Conservation (phyloP, 2,797 vertebrate genomes). For the Falco columbarius region DNA sequence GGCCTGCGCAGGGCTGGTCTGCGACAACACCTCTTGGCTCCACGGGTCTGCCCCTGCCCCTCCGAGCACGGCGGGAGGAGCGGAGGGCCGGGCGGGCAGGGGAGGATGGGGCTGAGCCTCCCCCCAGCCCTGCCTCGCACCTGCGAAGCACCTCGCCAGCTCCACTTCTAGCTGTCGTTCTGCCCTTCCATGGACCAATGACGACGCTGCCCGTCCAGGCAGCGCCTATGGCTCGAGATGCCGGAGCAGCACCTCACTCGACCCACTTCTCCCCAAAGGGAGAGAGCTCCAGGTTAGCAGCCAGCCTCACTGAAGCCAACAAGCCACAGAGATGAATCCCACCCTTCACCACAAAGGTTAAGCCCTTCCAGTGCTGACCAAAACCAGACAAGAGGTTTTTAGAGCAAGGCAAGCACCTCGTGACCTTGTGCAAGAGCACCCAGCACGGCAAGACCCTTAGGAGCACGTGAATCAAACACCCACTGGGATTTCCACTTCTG, state of each 20-base stretch:
- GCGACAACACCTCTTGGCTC: accelerated
- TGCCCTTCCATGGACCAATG: not conserved
- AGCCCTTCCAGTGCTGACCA: not conserved
- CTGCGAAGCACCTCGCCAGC: accelerated
- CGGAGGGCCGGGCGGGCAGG: accelerated
- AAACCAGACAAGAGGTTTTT: not conserved
- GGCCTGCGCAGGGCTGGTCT: not conserved
- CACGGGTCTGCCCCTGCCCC: too few relatives aligned
- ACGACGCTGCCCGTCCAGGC: accelerated
- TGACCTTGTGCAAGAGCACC: accelerated
- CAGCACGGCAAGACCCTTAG: accelerated
- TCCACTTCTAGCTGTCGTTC: not conserved
- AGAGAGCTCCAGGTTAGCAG: not conserved
- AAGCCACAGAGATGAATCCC: not conserved
- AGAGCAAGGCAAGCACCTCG: not conserved
- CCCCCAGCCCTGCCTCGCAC: not conserved
- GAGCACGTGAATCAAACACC: not conserved
- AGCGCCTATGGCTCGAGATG: accelerated
- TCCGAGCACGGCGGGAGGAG: accelerated
- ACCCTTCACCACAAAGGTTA: accelerated
- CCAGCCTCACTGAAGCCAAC: not conserved
- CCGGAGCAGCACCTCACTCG: accelerated
- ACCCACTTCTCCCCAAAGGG: too few relatives aligned
- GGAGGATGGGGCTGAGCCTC: not conserved
- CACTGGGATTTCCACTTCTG: not conserved